Conservation (phyloP, 2,113 vertebrate species). For the Gallinago media region DNA sequence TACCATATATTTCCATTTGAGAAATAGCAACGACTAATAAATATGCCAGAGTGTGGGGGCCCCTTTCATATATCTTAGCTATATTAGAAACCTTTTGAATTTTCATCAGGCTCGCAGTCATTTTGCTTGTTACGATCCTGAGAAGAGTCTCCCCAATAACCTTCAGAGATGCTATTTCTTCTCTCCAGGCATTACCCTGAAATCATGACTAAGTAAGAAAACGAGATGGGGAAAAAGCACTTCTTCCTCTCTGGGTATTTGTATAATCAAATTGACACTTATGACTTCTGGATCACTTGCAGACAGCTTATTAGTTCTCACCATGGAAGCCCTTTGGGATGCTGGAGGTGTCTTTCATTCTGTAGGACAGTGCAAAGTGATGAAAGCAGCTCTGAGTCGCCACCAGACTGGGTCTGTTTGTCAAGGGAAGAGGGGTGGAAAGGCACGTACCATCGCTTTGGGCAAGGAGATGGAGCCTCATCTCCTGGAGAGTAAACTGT, state of each 20-base stretch:
- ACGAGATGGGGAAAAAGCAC: background rate
- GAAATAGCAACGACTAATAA: background rate
- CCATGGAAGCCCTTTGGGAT: background rate
- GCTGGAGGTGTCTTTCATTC: background rate
- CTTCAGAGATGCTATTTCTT: conserved; percentile 9
- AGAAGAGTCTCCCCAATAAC: background rate
- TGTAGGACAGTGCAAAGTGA: background rate
- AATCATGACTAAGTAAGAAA: conserved; percentile 3
- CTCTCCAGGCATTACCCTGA: background rate
- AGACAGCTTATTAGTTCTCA: background rate
- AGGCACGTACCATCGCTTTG: fast-evolving
- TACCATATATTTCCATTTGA: background rate
- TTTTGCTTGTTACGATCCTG: background rate
- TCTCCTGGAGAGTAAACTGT: background rate
- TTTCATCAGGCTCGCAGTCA: conserved; percentile 7
- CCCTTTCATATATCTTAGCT: background rate
- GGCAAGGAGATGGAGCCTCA: background rate
- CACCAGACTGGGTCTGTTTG: background rate
- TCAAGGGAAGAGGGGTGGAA: background rate
- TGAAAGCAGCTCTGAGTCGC: background rate
- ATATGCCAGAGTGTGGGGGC: background rate
- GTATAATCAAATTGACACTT: background rate
- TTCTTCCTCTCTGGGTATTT: background rate
- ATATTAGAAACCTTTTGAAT: background rate
- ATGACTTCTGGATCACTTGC: background rate